phyloP scores from a whole-genome alignment of 2,797 vertebrate species.

The Morelia viridis region DNA sequence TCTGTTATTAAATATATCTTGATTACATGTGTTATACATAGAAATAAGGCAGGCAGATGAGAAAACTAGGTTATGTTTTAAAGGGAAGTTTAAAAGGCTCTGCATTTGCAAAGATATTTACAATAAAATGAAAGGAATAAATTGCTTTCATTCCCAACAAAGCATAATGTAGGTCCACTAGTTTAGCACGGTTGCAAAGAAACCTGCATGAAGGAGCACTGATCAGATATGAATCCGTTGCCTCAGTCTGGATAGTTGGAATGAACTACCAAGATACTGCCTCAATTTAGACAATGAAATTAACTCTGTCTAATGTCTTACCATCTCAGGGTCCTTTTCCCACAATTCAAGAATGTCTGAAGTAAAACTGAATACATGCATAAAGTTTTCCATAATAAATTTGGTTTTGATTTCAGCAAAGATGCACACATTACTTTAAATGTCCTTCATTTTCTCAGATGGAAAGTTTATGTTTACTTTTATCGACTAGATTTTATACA shows the following conservation, averaged over 20 bases:
- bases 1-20: background rate
- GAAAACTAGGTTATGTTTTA: background rate
- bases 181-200: background rate
- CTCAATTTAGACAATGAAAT: background rate
- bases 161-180: background rate
- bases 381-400: background rate
- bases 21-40: background rate
- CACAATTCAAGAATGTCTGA: background rate
- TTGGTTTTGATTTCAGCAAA: constrained; percentile 1
- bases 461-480: background rate
- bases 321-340: background rate
- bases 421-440: background rate
- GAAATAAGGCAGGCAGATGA: background rate
- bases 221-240: background rate
- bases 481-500: constrained; percentile 84
- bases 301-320: background rate
- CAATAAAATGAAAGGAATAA: background rate
- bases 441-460: background rate
- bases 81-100: background rate
- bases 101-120: background rate
- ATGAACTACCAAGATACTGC: background rate
- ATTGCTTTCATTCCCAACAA: background rate
- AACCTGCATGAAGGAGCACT: background rate
- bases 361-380: background rate
- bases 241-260: background rate